Evolutionary conservation across 92 coral and sea anemone species (phyloP).

Genomic region (Palythoa grandiflora): DNA sequence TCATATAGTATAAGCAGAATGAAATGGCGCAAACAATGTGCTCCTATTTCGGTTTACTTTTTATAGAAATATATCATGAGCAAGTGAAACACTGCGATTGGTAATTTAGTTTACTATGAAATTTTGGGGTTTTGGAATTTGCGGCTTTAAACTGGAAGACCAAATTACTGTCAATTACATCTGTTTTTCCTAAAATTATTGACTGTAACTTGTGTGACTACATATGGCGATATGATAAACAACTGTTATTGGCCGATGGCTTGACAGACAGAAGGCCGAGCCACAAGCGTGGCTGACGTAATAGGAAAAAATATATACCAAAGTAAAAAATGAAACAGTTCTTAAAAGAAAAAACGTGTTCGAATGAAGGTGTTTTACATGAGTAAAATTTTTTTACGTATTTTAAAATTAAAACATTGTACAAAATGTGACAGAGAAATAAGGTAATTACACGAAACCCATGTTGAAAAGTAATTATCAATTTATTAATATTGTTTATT

Average conservation of each 20-base stretch:
- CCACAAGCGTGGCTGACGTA: background rate
- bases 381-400: background rate
- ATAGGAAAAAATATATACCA: background rate
- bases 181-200: slow-evolving; percentile 10
- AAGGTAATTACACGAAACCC: background rate
- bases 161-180: background rate
- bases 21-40: too few species aligned
- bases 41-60: too few species aligned
- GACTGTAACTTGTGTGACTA: background rate
- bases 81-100: too few species aligned
- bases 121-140: slow-evolving; percentile 8
- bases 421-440: background rate
- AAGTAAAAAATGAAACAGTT: background rate
- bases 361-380: background rate
- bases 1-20: too few species aligned
- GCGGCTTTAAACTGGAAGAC: slow-evolving; percentile 5
- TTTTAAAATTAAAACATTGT: background rate
- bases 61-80: too few species aligned
- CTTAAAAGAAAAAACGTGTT: background rate
- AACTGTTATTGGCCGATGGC: background rate
- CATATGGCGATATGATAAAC: background rate
- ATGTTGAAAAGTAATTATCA: slow-evolving; percentile 23
- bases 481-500: background rate
- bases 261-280: background rate
- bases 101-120: background rate